phyloP scores from a whole-genome alignment of 2,797 vertebrate species.

The Ctenopoma multispine region DNA sequence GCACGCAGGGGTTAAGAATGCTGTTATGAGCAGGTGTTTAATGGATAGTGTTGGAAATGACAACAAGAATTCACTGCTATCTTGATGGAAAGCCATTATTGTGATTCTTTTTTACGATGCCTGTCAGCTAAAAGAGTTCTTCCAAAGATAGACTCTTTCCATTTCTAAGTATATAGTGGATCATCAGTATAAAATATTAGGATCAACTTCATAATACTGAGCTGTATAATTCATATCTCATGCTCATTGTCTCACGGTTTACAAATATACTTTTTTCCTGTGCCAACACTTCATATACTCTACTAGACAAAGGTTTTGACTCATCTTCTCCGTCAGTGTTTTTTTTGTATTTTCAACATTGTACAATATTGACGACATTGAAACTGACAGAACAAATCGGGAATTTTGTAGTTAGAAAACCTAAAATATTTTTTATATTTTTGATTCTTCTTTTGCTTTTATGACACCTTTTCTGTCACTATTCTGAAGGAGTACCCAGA shows the following conservation, averaged over 20 bases:
- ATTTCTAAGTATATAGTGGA: conserved; percentile 37
- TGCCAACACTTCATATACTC: neutral
- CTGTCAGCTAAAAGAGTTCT: conserved; percentile 56
- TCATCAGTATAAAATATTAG: conserved; percentile 54
- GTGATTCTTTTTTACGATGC: conserved; percentile 75
- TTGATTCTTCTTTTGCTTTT: too few relatives aligned
- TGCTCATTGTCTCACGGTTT: conserved; percentile 15
- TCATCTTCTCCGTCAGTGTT: too few relatives aligned
- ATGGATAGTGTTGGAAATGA: conserved; percentile 65
- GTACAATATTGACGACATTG: too few relatives aligned
- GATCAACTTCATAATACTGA: conserved; percentile 38
- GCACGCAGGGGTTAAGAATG: conserved; percentile 69
- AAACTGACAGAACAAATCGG: too few relatives aligned
- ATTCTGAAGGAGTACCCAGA: too few relatives aligned
- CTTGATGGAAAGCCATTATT: conserved; percentile 71
- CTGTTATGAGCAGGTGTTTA: conserved; percentile 69
- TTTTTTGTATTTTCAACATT: too few relatives aligned
- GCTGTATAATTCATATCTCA: conserved; percentile 27
- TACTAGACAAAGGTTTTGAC: too few relatives aligned
- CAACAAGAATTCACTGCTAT: conserved; percentile 65
- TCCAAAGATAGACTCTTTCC: conserved; percentile 43
- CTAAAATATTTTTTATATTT: too few relatives aligned
- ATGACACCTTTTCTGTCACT: too few relatives aligned
- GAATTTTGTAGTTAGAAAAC: too few relatives aligned
- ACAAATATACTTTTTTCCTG: neutral